Conservation (phyloP, 92 coral and sea anemone species). For the Epizoanthus scotinus region DNA sequence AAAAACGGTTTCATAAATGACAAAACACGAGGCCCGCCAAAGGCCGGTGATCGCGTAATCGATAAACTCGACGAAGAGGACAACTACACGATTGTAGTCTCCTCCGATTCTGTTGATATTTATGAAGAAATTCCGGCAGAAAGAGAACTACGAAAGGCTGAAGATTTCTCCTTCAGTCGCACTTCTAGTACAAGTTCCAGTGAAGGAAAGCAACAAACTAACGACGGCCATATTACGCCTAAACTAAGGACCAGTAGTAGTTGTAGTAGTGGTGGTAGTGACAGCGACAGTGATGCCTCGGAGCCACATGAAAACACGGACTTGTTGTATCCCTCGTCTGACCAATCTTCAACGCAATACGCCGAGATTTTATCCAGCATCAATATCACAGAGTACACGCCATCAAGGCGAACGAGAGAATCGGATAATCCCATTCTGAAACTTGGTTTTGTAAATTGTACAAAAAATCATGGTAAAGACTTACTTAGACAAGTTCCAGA, state of each 20-base stretch:
- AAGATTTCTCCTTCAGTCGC: slow-evolving; percentile 45
- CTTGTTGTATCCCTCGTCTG: slow-evolving; percentile 43
- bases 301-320: slow-evolving; percentile 1
- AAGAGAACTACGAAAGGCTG: slow-evolving; percentile 37
- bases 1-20: slow-evolving; percentile 17
- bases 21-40: slow-evolving; percentile 12
- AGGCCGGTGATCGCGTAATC: slow-evolving; percentile 24
- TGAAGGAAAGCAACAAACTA: slow-evolving; percentile 16
- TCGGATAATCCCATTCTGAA: slow-evolving; percentile 92
- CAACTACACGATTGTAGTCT: neutral
- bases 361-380: slow-evolving; percentile 77
- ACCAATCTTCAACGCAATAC: slow-evolving; percentile 57
- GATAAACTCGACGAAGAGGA: slow-evolving; percentile 31
- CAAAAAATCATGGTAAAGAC: slow-evolving; percentile 29
- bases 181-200: slow-evolving; percentile 58
- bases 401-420: slow-evolving; percentile 87
- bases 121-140: slow-evolving; percentile 90
- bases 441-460: slow-evolving; percentile 65
- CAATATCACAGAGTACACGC: slow-evolving; percentile 56
- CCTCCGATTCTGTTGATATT: slow-evolving; percentile 74
- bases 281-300: neutral
- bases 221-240: neutral
- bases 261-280: slow-evolving; percentile 37
- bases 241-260: slow-evolving; percentile 25
- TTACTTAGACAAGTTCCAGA: slow-evolving; percentile 9